Evolutionary conservation across 2,113 vertebrate genomes (phyloP), one percentile per base, ranked within the genome.

Genomic region (Hippolais icterina): DNA sequence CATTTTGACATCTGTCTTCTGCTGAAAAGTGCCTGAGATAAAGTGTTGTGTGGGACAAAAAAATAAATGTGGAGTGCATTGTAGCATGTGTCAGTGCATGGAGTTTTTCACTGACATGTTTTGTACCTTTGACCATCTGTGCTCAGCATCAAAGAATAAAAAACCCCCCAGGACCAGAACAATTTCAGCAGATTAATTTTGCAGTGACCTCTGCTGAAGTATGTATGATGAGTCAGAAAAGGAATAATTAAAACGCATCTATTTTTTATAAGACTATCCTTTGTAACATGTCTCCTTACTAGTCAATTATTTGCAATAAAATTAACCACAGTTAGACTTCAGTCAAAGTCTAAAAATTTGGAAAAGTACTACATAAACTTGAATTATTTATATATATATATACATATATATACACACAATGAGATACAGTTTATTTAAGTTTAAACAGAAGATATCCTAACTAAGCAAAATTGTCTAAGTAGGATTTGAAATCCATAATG

Each of bases 371-470:
- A 27, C 4, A 25, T 29, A 83, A 76, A 89, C 18, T 50, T 66
- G 22, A 44, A 39, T 39, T 82, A 37, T 79, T 31, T 71, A 15
- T 22, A 59, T 24, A 28, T 9, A n/a, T 9, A 31, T 5, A 37
- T 6, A 46, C 3, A 59, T 4, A 49, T 5, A 53, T 0, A 47
- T 4, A 79, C 9, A 50, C 9, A 54, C 5, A 3, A 29, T 7
- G 5, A 86, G 57, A 47, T 44, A 70, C 9, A 53, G 24, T 57
- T 83, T 59, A 47, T 47, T 57, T 49, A 68, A 85, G 15, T 75
- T 86, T 83, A 81, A 88, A 90, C 12, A 60, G 69, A 66, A 64
- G 20, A 64, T 44, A 57, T 44, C 15, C 12, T 81, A 83, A 85
- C 21, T 39, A 47, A 70, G 53, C 12, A 76, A 63, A 90, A 74